Base-by-base conservation (phyloP, 2,797 vertebrate genomes). In the Channallabes apus region DNA sequence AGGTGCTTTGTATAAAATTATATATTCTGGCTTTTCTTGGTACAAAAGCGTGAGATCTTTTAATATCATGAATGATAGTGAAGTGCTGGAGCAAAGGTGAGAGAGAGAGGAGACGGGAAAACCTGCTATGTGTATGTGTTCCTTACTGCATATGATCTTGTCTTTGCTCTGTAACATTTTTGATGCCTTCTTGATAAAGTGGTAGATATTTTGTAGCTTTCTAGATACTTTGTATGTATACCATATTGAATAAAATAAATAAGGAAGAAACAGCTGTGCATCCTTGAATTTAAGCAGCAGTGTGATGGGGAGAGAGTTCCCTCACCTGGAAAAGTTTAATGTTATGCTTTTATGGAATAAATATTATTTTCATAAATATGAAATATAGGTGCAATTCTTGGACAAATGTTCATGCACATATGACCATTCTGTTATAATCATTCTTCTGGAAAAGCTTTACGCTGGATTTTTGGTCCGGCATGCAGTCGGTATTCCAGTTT, bases 171-270 rank as follows among this genome's bases (percentile, higher is more conserved):
- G 96, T 98, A 97, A 98, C 96, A 97, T 98, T 96, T 83, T 97
- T 96, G 96, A 98, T 98, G 98, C 97, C 97, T 98, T 98, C 97
- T 97, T 97, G 96, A 98, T 96, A 96, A 97, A 97, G 96, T 97
- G 96, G 96, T 99, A 97, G 96, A 97, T 96, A 98, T 99, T 99
- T 99, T 99, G 97, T 99, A 99, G 98, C 98, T 99, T 99, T 99
- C 97, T 99, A 99, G 97, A 97, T 97, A 96, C 96, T 99, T 99
- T 99, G 96, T 99, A 99, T 99, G 98, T 98, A 98, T 97, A 97
- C 96, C 96, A 96, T 97, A 98, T 98, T 97, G 95, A 97, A 97
- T 96, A 96, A 96, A 99, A 99, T 98, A 99, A 98, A 98, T 96
- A 94, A 94, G 94, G 94, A 93, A 92, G 0, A 92, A 89, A 56